Base-by-base conservation (phyloP, 2,797 vertebrate species). In the Choloepus didactylus region DNA sequence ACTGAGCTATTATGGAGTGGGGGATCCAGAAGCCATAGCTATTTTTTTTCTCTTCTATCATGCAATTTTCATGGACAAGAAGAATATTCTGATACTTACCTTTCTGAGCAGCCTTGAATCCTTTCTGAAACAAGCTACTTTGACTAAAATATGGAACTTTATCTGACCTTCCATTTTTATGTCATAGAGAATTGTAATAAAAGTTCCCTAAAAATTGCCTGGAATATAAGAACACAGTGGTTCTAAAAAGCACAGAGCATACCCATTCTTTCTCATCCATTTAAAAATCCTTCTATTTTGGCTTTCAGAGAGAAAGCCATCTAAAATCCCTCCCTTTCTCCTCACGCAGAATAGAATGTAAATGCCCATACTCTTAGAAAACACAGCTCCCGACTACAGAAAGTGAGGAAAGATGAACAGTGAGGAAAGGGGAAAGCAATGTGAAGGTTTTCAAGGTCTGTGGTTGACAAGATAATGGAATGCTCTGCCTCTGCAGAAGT, bases 121-220 rank as follows among this genome's bases (percentile, higher is more conserved):
- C 79, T 38, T 64, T 89, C 46, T 14, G 23, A 44, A 86, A 76
- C 60, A 89, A 86, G 49, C 25, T 21, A 77, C 83, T 92, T 44
- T 21, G 51, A 89, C 64, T 87, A 83, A 80, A 95, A 93, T 15
- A 95, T 7, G 12, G 27, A 87, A 85, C 38, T 54, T 6, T 51
- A 93, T 87, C 69, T 91, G 75, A 4, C 12, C 62, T 91, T 94
- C 91, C 76, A 49, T 72, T 83, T 91, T 95, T 62, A 91, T 31
- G 62, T 87, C 46, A 79, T 0, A 72, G 54, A 72, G 6, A 75
- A 67, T 6, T 0, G 73, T 87, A 85, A 80, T 23, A 56, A 41
- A 67, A 35, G 51, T 69, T 93, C 70, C 51, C 72, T 67, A 77
- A 84, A 87, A 67, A 76, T 2, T 95, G 54, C 70, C 60, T 64